These are phyloP conservation scores for Drosophila punjabiensis DNA, from an alignment of 1,140 invertebrate genomes.

Conservation along the genomic window DNA sequence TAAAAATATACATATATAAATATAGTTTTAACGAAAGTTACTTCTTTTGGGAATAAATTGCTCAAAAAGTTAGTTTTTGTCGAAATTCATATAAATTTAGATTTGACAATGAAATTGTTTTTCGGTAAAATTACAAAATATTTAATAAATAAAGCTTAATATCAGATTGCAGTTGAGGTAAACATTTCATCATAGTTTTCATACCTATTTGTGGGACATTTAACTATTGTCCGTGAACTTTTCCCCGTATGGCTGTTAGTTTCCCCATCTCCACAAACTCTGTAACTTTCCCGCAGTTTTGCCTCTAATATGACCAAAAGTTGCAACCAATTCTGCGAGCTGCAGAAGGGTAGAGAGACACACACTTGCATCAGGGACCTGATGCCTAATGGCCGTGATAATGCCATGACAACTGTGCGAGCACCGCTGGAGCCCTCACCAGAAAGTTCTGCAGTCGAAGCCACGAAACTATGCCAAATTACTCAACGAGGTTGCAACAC, in stretches of 20 bases:
- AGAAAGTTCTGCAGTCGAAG: constrained; percentile 48
- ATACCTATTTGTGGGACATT: background rate
- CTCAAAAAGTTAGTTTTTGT: no score
- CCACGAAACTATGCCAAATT: constrained; percentile 65
- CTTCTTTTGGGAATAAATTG: background rate
- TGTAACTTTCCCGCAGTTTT: constrained; percentile 28
- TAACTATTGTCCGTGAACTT: background rate
- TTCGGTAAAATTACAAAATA: no score
- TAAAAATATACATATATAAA: no score
- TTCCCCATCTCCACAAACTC: background rate
- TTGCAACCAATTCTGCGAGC: constrained; percentile 30
- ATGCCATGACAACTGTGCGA: constrained; percentile 57
- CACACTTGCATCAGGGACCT: constrained; percentile 24
- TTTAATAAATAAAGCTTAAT: background rate
- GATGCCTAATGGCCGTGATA: constrained; percentile 60
- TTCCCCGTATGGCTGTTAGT: background rate
- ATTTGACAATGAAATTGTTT: no score
- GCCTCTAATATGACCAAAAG: constrained; percentile 40
- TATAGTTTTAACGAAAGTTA: no score
- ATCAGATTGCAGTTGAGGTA: background rate
- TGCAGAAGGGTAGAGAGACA: constrained; percentile 2
- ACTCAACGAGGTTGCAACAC: constrained; percentile 46
- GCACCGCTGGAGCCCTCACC: constrained; percentile 14
- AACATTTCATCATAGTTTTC: background rate
- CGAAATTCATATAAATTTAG: no score